These are phyloP conservation scores for Eurois occulta DNA, from an alignment of 2,888 invertebrate species.

Conservation along the genomic window DNA sequence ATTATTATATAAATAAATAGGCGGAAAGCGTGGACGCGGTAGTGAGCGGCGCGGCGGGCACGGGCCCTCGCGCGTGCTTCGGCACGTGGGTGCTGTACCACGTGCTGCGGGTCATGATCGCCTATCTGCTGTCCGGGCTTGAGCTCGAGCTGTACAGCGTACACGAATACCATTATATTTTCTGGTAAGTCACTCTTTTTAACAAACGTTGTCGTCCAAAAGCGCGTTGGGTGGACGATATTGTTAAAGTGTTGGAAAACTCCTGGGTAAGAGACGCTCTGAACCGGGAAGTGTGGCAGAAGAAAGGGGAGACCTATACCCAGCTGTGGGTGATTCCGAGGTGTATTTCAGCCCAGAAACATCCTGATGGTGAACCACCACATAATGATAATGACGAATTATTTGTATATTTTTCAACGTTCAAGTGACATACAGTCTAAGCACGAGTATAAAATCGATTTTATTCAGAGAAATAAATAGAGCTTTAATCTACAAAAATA, in stretches of 20 bases:
- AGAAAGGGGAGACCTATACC: background rate
- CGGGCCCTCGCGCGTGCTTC: slow-evolving; percentile 92
- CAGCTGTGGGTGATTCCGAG: background rate
- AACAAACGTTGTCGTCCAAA: background rate
- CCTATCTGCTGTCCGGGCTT: slow-evolving; percentile 97
- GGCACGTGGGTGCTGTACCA: slow-evolving; percentile 99
- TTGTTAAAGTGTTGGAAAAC: background rate
- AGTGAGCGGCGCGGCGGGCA: slow-evolving; percentile 78
- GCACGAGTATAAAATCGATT: background rate
- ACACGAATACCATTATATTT: slow-evolving; percentile 99
- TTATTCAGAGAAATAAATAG: background rate
- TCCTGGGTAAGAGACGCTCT: background rate
- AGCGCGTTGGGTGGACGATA: background rate
- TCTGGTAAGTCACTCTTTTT: slow-evolving; percentile 92
- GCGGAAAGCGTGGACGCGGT: slow-evolving; percentile 97
- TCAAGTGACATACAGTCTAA: too few species aligned
- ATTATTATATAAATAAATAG: slow-evolving; percentile 81
- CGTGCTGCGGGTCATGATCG: slow-evolving; percentile 97
- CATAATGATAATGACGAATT: background rate
- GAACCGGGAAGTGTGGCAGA: background rate
- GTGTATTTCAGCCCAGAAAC: background rate
- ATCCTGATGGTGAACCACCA: background rate
- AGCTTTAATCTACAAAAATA: background rate
- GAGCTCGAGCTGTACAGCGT: slow-evolving; percentile 98
- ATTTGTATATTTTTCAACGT: too few species aligned